phyloP scores from a whole-genome alignment of 1,140 invertebrate species.

The Calephelis nemesis region DNA sequence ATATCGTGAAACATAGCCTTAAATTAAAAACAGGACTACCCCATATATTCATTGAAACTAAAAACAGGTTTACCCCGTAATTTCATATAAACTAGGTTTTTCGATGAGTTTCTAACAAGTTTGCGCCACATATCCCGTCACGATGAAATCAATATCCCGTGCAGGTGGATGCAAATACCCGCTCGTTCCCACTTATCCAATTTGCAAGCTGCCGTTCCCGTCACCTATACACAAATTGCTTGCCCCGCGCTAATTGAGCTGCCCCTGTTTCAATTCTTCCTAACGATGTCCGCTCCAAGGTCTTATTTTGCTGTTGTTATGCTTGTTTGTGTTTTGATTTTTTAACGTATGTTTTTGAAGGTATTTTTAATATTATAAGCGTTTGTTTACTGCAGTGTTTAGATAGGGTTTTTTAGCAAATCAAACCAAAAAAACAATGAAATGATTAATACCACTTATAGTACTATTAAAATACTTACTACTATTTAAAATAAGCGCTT shows the following conservation, averaged over 20 bases:
- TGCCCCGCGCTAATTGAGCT: slow-evolving; percentile 29
- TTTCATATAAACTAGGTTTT: background rate
- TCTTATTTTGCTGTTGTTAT: background rate
- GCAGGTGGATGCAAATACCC: slow-evolving; percentile 26
- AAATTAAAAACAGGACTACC: too few relatives aligned
- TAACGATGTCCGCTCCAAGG: slow-evolving; percentile 1
- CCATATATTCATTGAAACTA: too few relatives aligned
- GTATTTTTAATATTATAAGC: too few relatives aligned
- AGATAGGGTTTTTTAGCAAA: too few relatives aligned
- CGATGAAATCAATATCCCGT: slow-evolving; percentile 8
- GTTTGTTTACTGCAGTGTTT: too few relatives aligned
- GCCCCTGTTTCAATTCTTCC: slow-evolving; percentile 10
- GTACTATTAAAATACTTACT: too few relatives aligned
- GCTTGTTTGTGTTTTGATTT: background rate
- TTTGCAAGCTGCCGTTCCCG: slow-evolving; percentile 28
- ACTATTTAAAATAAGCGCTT: too few relatives aligned
- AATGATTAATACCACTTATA: too few relatives aligned
- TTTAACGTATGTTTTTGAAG: too few relatives aligned
- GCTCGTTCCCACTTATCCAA: slow-evolving; percentile 29
- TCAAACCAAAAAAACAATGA: too few relatives aligned
- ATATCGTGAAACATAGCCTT: too few relatives aligned
- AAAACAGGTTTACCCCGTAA: background rate
- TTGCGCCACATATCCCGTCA: background rate
- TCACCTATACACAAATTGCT: slow-evolving; percentile 33
- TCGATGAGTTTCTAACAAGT: background rate